Evolutionary conservation across 2,888 invertebrate species (phyloP), one percentile per base, ranked within the genome.

Genomic region (Eledone cirrhosa): DNA sequence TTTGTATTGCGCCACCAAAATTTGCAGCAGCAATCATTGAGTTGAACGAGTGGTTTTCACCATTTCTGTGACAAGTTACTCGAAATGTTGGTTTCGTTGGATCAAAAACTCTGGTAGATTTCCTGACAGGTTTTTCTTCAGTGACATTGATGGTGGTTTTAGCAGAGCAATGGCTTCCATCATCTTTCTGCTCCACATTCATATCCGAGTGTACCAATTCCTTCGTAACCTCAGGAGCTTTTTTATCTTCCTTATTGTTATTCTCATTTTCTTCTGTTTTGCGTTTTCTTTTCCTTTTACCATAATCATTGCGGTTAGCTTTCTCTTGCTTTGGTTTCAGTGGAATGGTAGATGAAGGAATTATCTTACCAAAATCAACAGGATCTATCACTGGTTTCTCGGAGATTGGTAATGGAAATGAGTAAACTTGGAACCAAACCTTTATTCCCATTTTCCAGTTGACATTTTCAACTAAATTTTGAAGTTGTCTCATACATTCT

Each of bases 1-100:
- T 92, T 84, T 93, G 92, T 29, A 93, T 87, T 75, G 91, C 91
- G 24, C 92, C 93, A 13, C 93, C 93, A 83, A 93, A 91, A 78
- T 88, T 87, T 22, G 90, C 87, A 11, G 93, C 93, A 31, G 92
- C 93, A 72, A 93, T 92, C 85, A 91, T 91, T 0, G 93, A 93
- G 78, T 92, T 90, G 86, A 93, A 93, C 2, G 88, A 86, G 87
- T 93, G 93, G 48, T 85, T 82, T n/a, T 90, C 90, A 1, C 93
- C 93, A 65, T 87, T 88, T 74, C 93, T 90, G 81, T 92, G 91
- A 83, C 93, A 93, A 0, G 93, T 93, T 13, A 92, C 93, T 82
- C 93, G 90, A 82, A 92, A 93, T 79, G 89, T 90, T n/a, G 91
- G 90, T 80, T 87, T 86, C 5, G 82, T 77, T 14, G 88, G 87